Conservation (phyloP, 2,113 vertebrate genomes). For the Trachemys scripta region DNA sequence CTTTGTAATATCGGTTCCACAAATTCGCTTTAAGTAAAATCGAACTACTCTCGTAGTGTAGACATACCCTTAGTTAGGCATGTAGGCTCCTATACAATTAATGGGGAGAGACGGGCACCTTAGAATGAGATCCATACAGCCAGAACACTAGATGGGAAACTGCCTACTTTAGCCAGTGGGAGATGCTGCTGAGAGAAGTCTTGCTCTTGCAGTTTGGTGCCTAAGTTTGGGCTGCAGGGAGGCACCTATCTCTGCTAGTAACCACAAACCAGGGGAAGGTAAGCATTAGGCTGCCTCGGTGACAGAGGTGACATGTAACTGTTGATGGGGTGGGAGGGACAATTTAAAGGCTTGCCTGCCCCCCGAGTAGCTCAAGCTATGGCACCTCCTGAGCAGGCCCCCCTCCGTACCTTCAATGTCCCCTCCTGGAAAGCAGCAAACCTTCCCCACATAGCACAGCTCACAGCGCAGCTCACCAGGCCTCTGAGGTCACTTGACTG, state of each 20-base stretch:
- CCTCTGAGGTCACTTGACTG: not conserved
- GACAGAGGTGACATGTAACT: not conserved
- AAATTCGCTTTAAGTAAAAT: too few relatives aligned
- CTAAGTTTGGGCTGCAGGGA: not conserved
- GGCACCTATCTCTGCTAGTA: not conserved
- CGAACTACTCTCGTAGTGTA: too few relatives aligned
- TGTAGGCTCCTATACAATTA: not conserved
- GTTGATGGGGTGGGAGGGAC: not conserved
- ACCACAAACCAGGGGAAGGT: not conserved
- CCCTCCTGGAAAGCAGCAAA: not conserved
- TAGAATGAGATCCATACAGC: not conserved
- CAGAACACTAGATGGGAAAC: not conserved
- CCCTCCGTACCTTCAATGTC: not conserved
- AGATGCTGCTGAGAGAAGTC: not conserved
- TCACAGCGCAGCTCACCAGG: not conserved
- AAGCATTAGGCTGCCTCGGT: not conserved
- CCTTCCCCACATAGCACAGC: fast-evolving
- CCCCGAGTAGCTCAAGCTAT: not conserved
- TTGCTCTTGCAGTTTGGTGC: not conserved
- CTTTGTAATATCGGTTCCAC: too few relatives aligned
- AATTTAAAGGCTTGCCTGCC: not conserved
- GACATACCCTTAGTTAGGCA: not conserved
- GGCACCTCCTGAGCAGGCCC: too few relatives aligned
- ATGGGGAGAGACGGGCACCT: too few relatives aligned
- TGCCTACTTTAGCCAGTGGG: not conserved